Percentiles rank a stretch among this genome's conserved stretches.
phyloP scores from a whole-genome alignment of 2,888 invertebrate species.

The Adelphocoris suturalis region DNA sequence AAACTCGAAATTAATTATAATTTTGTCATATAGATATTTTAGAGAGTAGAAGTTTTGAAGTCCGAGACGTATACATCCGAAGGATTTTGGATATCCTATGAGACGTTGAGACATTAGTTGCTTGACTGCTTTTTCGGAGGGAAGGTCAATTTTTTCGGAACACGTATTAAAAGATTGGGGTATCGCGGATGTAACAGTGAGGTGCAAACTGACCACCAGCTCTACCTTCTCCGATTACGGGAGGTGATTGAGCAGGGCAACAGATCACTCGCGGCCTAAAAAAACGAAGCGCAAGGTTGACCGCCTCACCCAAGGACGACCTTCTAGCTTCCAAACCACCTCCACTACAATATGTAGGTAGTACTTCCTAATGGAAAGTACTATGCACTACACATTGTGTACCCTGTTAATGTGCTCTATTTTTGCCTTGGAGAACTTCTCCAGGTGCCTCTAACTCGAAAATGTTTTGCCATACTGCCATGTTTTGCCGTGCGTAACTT shows the following conservation, averaged over 20 bases:
- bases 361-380: too few relatives aligned
- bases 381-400: too few relatives aligned
- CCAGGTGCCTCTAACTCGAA: too few relatives aligned
- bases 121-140: background rate
- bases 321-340: background rate
- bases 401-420: too few relatives aligned
- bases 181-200: background rate
- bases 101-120: background rate
- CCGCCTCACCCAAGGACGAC: conserved; percentile 9
- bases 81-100: background rate
- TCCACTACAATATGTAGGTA: too few relatives aligned
- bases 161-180: background rate
- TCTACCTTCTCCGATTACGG: conserved; percentile 21
- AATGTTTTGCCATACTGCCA: too few relatives aligned
- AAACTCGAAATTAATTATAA: too few relatives aligned
- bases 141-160: conserved; percentile 10
- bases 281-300: conserved; percentile 47
- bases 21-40: background rate
- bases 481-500: too few relatives aligned
- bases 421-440: too few relatives aligned
- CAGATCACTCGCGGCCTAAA: conserved; percentile 29
- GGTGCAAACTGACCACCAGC: conserved; percentile 38
- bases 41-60: background rate
- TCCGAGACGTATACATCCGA: background rate
- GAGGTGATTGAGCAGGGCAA: conserved; percentile 29